Evolutionary conservation across 2,888 invertebrate genomes (phyloP).

Genomic region (Mantis religiosa): DNA sequence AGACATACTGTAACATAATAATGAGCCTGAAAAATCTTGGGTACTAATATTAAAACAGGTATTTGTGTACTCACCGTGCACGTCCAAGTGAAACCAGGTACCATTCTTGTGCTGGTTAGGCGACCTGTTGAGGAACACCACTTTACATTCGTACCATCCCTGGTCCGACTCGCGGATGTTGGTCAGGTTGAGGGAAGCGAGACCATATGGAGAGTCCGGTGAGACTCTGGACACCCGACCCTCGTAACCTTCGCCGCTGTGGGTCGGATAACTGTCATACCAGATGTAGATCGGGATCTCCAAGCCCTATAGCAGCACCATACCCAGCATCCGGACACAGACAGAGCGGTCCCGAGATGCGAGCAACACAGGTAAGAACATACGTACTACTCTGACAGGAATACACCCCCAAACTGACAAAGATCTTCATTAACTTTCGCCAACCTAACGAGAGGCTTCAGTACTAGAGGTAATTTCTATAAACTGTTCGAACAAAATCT

Average conservation of each 20-base stretch:
- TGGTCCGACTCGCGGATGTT: constrained; percentile 89
- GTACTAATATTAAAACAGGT: neutral
- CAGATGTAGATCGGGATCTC: constrained; percentile 96
- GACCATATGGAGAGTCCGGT: constrained; percentile 82
- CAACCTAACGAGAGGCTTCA: neutral
- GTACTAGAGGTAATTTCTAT: neutral
- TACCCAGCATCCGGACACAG: constrained; percentile 33
- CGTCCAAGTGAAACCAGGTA: constrained; percentile 97
- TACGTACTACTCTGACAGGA: neutral
- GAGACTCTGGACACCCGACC: constrained; percentile 86
- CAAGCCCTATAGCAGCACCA: constrained; percentile 65
- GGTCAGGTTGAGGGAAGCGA: constrained; percentile 92
- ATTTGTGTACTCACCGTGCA: constrained; percentile 61
- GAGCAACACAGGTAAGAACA: neutral
- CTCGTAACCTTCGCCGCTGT: constrained; percentile 92
- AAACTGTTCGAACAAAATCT: neutral
- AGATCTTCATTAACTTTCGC: neutral
- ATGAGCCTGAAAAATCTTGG: no score
- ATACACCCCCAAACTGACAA: neutral
- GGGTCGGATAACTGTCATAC: constrained; percentile 96
- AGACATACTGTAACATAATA: no score
- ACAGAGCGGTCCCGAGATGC: neutral
- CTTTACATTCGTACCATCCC: constrained; percentile 94
- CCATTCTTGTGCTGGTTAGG: constrained; percentile 91
- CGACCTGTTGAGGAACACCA: constrained; percentile 91